phyloP scores from a whole-genome alignment of 2,888 invertebrate genomes.

The Macaria notata region DNA sequence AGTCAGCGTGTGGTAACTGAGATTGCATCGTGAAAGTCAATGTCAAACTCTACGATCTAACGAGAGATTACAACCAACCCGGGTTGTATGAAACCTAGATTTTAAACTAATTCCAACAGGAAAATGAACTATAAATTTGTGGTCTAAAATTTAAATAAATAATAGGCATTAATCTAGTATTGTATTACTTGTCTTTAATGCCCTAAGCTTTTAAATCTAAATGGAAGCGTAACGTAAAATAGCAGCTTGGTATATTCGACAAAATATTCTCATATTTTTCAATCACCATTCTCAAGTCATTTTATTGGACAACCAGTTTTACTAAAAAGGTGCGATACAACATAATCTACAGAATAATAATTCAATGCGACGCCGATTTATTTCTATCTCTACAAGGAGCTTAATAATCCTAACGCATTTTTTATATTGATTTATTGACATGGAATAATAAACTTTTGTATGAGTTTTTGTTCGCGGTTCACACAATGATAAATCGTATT shows the following conservation, averaged over 20 bases:
- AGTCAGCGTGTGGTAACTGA: conserved; percentile 13
- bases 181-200: too few relatives aligned
- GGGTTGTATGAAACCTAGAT: neutral
- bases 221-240: too few relatives aligned
- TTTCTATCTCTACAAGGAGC: conserved; percentile 19
- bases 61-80: conserved; percentile 1
- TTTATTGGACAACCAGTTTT: conserved; percentile 13
- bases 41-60: conserved; percentile 10
- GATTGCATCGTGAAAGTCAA: conserved; percentile 19
- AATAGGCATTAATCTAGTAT: too few relatives aligned
- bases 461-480: too few relatives aligned
- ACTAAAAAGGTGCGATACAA: conserved; percentile 14
- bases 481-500: too few relatives aligned
- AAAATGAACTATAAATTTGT: too few relatives aligned
- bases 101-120: neutral
- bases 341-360: conserved; percentile 3
- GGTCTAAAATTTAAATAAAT: too few relatives aligned
- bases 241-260: too few relatives aligned
- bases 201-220: too few relatives aligned
- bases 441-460: too few relatives aligned
- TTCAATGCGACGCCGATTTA: conserved; percentile 7
- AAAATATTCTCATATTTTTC: neutral
- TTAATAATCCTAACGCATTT: conserved; percentile 6
- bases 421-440: neutral
- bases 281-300: neutral